These are phyloP conservation scores for Melanotus villosus DNA, from an alignment of 2,888 invertebrate genomes.

Conservation along the genomic window DNA sequence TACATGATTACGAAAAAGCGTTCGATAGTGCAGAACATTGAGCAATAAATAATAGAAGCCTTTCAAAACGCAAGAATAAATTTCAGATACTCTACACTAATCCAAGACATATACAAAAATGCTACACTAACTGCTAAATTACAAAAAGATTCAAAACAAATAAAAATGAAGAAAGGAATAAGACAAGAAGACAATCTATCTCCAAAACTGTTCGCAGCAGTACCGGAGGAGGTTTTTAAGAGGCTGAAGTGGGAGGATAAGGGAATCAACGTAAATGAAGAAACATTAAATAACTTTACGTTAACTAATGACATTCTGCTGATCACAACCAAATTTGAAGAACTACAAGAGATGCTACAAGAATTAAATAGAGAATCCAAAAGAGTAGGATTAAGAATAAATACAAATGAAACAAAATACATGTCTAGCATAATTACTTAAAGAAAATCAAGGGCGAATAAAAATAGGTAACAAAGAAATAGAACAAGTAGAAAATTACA, in stretches of 20 bases:
- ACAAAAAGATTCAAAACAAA: not conserved
- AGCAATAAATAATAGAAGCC: too few species aligned
- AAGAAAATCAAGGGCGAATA: not conserved
- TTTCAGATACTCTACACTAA: not conserved
- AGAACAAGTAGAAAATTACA: not conserved
- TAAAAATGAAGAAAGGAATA: conserved; percentile 7
- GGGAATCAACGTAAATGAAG: not conserved
- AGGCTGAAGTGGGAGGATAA: not conserved
- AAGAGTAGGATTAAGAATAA: conserved; percentile 1
- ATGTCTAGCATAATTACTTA: too few species aligned
- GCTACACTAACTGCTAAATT: not conserved
- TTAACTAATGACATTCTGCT: too few species aligned
- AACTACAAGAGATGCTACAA: not conserved
- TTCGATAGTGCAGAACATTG: too few species aligned
- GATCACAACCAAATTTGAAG: conserved; percentile 7
- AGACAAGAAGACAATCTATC: not conserved
- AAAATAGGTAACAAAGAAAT: conserved; percentile 1
- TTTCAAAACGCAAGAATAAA: not conserved
- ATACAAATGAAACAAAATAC: conserved; percentile 5
- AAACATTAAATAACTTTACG: not conserved
- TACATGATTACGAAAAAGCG: too few species aligned
- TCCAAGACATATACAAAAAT: conserved; percentile 2
- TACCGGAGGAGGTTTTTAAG: too few species aligned
- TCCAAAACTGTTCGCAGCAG: too few species aligned
- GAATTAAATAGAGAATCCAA: not conserved